Evolutionary conservation across 2,113 vertebrate species (phyloP), one percentile per base, ranked within the genome.

Genomic region (Syrmaticus mikado): DNA sequence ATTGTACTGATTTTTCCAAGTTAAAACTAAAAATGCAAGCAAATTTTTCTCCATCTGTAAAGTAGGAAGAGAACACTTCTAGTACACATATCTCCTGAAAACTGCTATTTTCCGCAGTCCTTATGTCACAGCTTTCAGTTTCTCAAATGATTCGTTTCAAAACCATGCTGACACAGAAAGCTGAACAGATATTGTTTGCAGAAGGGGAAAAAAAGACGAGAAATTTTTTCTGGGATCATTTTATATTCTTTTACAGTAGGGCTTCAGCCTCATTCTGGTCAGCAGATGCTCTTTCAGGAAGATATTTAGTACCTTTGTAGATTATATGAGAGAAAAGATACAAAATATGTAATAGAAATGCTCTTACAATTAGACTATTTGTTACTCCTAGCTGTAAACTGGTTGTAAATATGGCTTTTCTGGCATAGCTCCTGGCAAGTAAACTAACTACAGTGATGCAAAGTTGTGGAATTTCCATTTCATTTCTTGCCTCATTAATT

Each of bases 401-500:
- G 58, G 38, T 55, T 90, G 79, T 94, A 96, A 88, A 94, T 88
- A 94, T 68, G 82, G 46, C 40, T 93, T 95, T 93, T 94, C 77
- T 83, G 64, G 90, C 79, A 76, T 96, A 62, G 53, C 93, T 92
- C 4, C 32, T 89, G 85, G 92, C 93, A 97, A 85, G 45, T 80
- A 95, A 93, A 85, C 77, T 84, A 91, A 94, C 83, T 85, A 95
- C 41, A 95, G 79, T 94, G 96, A 96, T 92, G 92, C 80, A 97
- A 96, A 98, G 89, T 95, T 96, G 90, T 94, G 82, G 90, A 85
- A 97, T 97, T 97, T 98, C 93, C 87, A 97, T 97, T 95, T 96
- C 96, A 98, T 97, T 98, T 98, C 95, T 96, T 97, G 94, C 95
- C 96, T 98, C 97, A 97, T 98, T 98, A 98, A 97, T 98, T 98